Evolutionary conservation across 2,888 invertebrate species (phyloP).

Genomic region (Microchrysa polita): DNA sequence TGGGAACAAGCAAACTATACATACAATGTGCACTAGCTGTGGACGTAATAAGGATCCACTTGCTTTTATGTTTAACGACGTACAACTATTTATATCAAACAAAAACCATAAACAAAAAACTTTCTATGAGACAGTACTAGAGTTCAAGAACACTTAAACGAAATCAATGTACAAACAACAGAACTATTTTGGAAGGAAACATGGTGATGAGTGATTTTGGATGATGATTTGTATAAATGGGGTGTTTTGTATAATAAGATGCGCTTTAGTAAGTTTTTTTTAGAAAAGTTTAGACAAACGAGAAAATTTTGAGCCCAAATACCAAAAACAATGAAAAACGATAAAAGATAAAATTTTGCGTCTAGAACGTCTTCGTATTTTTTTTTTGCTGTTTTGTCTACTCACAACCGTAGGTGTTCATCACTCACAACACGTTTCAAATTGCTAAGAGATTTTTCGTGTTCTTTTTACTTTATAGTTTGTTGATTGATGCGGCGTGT

Average conservation of each 20-base stretch:
- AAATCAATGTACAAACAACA: conserved; percentile 30
- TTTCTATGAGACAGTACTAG: neutral
- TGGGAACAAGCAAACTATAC: too few species aligned
- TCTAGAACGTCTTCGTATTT: conserved; percentile 27
- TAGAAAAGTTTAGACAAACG: neutral
- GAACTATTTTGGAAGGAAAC: conserved; percentile 22
- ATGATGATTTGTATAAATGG: conserved; percentile 30
- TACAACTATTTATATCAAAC: too few species aligned
- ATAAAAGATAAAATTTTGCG: conserved; percentile 38
- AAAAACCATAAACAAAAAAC: neutral
- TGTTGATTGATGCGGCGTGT: neutral
- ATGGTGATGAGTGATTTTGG: conserved; percentile 9
- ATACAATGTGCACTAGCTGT: too few species aligned
- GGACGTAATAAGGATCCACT: too few species aligned
- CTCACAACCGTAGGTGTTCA: conserved; percentile 47
- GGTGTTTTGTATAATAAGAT: neutral
- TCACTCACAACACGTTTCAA: conserved; percentile 32
- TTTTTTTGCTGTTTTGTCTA: too few species aligned
- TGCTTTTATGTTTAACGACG: too few species aligned
- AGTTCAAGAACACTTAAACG: conserved; percentile 24
- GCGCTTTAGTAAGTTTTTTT: too few species aligned
- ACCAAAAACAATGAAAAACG: too few species aligned
- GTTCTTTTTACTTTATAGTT: neutral
- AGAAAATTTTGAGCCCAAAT: conserved; percentile 45
- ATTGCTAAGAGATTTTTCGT: neutral